Conservation (phyloP, 37 sponge, comb jelly and placozoan genomes). For the Petrosia ficiformis region DNA sequence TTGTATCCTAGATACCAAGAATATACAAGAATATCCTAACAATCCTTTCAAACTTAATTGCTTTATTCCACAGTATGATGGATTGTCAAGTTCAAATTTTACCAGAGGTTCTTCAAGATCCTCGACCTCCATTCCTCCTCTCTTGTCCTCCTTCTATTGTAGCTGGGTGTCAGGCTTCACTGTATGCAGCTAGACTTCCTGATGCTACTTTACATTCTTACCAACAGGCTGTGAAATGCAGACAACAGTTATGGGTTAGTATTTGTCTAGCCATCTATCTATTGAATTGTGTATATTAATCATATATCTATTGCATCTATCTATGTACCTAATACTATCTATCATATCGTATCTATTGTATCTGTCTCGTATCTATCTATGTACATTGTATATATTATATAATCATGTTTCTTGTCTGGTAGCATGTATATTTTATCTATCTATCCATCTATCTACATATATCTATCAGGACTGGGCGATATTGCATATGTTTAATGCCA, state of each 20-base stretch:
- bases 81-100: conserved; percentile 54
- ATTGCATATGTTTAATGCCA: no score
- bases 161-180: conserved; percentile 12
- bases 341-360: no score
- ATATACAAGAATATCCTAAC: no score
- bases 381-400: no score
- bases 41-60: not conserved
- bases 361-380: no score
- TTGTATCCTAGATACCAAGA: no score
- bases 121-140: conserved; percentile 40
- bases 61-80: conserved; percentile 28
- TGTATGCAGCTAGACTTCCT: conserved; percentile 17
- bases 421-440: no score
- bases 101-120: conserved; percentile 46
- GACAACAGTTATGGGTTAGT: conserved; percentile 19
- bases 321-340: no score
- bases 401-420: no score
- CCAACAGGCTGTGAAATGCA: not conserved
- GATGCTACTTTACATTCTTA: conserved; percentile 20
- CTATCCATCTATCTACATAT: no score
- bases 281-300: not conserved
- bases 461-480: no score
- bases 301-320: no score
- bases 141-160: conserved; percentile 46
- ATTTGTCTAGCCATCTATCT: not conserved